A percentile compares a stretch with the other conserved stretches of the same genome.
phyloP scores from a whole-genome alignment of 2,113 vertebrate genomes.

The Dipodomys ordii region DNA sequence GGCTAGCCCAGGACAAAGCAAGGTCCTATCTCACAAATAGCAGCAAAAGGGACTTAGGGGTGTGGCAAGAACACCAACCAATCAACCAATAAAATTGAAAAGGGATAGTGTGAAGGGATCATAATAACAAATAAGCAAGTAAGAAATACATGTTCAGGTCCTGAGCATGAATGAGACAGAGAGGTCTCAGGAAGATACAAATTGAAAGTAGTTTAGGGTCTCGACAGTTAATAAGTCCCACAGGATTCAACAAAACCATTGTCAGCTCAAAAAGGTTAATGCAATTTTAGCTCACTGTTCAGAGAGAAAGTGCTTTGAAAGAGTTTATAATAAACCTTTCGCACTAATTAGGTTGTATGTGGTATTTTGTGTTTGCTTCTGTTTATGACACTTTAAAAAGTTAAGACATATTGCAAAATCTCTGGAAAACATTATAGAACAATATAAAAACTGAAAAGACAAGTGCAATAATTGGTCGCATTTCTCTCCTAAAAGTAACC shows the following conservation, averaged over 20 bases:
- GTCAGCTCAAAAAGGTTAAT: neutral
- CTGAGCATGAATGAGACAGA: neutral
- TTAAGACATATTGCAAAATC: neutral
- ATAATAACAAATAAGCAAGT: neutral
- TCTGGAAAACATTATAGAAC: conserved; percentile 3
- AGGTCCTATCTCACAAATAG: too few relatives aligned
- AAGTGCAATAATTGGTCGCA: conserved; percentile 26
- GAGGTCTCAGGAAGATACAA: neutral
- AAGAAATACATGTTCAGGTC: conserved; percentile 6
- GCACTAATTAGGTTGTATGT: neutral
- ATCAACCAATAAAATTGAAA: neutral
- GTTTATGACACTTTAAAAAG: neutral
- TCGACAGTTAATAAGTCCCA: neutral
- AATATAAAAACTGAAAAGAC: neutral
- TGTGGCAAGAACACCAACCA: too few relatives aligned
- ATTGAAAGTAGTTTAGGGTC: neutral
- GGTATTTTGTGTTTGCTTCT: neutral
- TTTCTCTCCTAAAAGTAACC: neutral
- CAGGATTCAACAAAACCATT: neutral
- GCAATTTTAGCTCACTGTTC: neutral
- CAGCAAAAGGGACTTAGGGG: too few relatives aligned
- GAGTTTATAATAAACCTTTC: neutral
- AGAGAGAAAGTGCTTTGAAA: conserved; percentile 15
- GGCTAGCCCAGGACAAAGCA: too few relatives aligned
- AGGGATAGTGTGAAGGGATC: fast-evolving